A percentile compares a stretch with the other conserved stretches of the same genome.
Conservation (phyloP, 2,797 vertebrate genomes). For the Acanthurus lineatus region DNA sequence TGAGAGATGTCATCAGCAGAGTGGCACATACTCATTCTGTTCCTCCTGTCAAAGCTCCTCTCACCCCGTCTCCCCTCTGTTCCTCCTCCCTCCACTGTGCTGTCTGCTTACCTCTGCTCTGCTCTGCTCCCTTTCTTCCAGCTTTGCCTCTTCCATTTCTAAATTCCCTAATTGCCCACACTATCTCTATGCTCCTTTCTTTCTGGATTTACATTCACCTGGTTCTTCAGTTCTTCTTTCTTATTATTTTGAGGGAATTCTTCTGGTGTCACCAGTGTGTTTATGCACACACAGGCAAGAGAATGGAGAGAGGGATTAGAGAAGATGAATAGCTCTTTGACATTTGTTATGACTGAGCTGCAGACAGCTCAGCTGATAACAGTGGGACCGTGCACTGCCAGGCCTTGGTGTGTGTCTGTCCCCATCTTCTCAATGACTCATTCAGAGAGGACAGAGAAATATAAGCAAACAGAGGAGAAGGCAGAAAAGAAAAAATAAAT, state of each 20-base stretch:
- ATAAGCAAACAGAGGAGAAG: constrained; percentile 43
- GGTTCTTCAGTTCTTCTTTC: constrained; percentile 21
- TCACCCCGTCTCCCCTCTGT: background rate
- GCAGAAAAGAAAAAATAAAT: constrained; percentile 32
- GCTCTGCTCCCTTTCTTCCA: background rate
- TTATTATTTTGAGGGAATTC: constrained; percentile 46
- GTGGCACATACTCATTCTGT: constrained; percentile 9
- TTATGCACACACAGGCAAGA: constrained; percentile 18
- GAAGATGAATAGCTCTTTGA: constrained; percentile 76
- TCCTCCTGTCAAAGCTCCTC: constrained; percentile 11
- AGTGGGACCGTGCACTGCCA: constrained; percentile 64
- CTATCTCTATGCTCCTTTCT: constrained; percentile 16
- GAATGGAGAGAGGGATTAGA: constrained; percentile 62
- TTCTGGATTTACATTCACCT: constrained; percentile 39
- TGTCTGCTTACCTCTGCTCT: background rate
- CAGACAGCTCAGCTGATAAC: constrained; percentile 52
- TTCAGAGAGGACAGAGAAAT: constrained; percentile 67
- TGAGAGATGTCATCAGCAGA: constrained; percentile 30
- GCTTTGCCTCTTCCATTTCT: constrained; percentile 10
- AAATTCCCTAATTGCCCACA: constrained; percentile 38
- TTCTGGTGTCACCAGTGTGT: constrained; percentile 27
- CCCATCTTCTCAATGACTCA: constrained; percentile 76
- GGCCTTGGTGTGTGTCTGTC: constrained; percentile 53
- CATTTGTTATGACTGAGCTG: constrained; percentile 74
- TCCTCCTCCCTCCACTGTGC: background rate